Evolutionary conservation across 2,113 vertebrate species (phyloP), one percentile per base, ranked within the genome.

Genomic region (Lepus europaeus): DNA sequence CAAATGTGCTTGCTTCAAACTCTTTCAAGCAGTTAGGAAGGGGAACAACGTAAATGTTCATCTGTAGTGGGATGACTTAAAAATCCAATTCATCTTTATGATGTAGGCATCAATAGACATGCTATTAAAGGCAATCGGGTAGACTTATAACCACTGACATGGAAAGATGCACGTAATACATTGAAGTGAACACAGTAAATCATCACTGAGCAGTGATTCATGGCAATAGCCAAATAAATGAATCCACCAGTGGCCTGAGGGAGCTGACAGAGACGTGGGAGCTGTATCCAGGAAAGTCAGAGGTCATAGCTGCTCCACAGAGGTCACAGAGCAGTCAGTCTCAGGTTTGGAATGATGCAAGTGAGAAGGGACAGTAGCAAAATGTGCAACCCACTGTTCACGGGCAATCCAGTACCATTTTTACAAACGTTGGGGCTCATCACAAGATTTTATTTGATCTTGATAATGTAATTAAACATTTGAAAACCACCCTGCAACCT

Each of bases 141-240:
- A 61, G 36, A 29, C 23, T 14, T 33, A 59, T 13, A 11, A 5
- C 59, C 17, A 23, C 33, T 33, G 36, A 17, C 0, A 12, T 7
- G 17, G 29, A 74, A 31, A 7, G n/a, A 27, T 29, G 6, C 1
- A 2, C 39, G 9, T 29, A 20, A 13, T 5, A n/a, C 1, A 1
- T 4, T 68, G 20, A 39, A 3, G 10, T 16, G 1, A 82, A 36
- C 51, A n/a, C 8, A 61, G 31, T 20, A 86, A 61, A 19, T 5
- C 17, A 16, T 33, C 33, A 19, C 3, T 16, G 59, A 19, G n/a
- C 13, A 56, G 20, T 16, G 23, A 2, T 27, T 31, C 22, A 66
- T 2, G 80, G 33, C n/a, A 23, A n/a, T 11, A 36, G 4, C 19
- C 13, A 31, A 73, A 33, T 8, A 22, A 49, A 25, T 22, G 23